A percentile compares a stretch with the other conserved stretches of the same genome.
These are phyloP conservation scores for Drosophila mayaguana DNA, from an alignment of 2,888 invertebrate genomes.

Conservation along the genomic window DNA sequence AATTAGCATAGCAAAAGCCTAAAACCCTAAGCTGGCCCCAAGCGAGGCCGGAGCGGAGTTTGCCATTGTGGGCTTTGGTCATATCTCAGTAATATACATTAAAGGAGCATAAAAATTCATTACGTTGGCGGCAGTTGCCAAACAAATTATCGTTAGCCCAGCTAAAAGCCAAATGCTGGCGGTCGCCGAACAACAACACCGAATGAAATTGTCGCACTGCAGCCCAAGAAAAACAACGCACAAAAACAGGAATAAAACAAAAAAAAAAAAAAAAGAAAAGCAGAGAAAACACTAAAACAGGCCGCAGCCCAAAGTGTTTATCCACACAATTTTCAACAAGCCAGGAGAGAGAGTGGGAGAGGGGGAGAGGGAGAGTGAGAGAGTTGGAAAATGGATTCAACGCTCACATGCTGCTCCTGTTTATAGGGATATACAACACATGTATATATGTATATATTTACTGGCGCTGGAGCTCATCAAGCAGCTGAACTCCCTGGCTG, in stretches of 20 bases:
- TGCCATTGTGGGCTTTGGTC: slow-evolving; percentile 40
- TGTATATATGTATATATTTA: too few relatives aligned
- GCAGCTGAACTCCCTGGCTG: slow-evolving; percentile 53
- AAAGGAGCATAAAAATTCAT: slow-evolving; percentile 80
- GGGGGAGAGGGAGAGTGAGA: background rate
- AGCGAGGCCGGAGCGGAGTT: background rate
- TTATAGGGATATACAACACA: background rate
- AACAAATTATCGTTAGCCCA: slow-evolving; percentile 82
- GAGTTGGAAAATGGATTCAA: slow-evolving; percentile 13
- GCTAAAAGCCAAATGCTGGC: slow-evolving; percentile 65
- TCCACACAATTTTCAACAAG: slow-evolving; percentile 49
- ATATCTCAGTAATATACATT: slow-evolving; percentile 73
- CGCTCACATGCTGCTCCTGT: slow-evolving; percentile 37
- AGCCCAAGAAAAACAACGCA: slow-evolving; percentile 35
- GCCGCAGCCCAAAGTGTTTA: slow-evolving; percentile 40
- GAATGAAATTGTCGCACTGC: slow-evolving; percentile 62
- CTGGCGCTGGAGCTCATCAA: slow-evolving; percentile 37
- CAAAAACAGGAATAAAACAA: slow-evolving; percentile 19
- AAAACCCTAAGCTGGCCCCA: slow-evolving; percentile 14
- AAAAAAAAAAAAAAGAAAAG: slow-evolving; percentile 19
- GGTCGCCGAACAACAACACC: slow-evolving; percentile 40
- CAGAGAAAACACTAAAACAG: slow-evolving; percentile 44
- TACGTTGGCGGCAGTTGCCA: slow-evolving; percentile 71
- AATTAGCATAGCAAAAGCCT: slow-evolving; percentile 56
- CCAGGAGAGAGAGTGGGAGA: background rate